These are phyloP conservation scores for Oryzias curvinotus DNA, from an alignment of 2,113 vertebrate species.

Conservation along the genomic window DNA sequence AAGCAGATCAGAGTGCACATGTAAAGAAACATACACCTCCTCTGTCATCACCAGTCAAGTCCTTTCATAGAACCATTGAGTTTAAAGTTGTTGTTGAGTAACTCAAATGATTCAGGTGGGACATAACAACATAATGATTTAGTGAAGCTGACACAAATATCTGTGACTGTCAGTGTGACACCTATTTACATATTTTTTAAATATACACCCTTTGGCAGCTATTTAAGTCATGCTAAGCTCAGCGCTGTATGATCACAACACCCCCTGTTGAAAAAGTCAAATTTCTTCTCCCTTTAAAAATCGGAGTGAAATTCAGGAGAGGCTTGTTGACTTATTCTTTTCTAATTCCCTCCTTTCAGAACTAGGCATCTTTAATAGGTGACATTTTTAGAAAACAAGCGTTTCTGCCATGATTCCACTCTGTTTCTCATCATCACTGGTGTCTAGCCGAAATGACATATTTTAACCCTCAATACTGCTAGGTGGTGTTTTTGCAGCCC, in stretches of 20 bases:
- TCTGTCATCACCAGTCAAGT: conserved; percentile 9
- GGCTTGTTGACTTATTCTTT: conserved; percentile 18
- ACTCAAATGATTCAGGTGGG: background rate
- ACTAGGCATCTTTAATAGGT: no score
- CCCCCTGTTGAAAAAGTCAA: background rate
- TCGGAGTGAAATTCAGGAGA: background rate
- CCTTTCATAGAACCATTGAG: background rate
- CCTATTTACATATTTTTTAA: conserved; percentile 5
- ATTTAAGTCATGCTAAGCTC: background rate
- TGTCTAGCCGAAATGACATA: no score
- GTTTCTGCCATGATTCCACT: no score
- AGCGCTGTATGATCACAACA: background rate
- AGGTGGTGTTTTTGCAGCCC: no score
- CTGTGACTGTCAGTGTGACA: conserved; percentile 1
- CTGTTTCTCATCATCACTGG: no score
- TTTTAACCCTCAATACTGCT: no score
- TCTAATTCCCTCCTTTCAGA: no score
- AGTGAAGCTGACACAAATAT: conserved; percentile 20
- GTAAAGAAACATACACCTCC: background rate
- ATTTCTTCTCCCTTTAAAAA: background rate
- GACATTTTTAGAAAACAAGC: no score
- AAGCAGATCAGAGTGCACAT: conserved; percentile 2
- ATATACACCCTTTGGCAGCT: background rate
- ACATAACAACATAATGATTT: background rate
- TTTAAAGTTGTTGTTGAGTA: background rate